A percentile compares a stretch with the other conserved stretches of the same genome.
These are phyloP conservation scores for Agrotis exclamationis DNA, from an alignment of 2,888 invertebrate genomes.

Conservation along the genomic window DNA sequence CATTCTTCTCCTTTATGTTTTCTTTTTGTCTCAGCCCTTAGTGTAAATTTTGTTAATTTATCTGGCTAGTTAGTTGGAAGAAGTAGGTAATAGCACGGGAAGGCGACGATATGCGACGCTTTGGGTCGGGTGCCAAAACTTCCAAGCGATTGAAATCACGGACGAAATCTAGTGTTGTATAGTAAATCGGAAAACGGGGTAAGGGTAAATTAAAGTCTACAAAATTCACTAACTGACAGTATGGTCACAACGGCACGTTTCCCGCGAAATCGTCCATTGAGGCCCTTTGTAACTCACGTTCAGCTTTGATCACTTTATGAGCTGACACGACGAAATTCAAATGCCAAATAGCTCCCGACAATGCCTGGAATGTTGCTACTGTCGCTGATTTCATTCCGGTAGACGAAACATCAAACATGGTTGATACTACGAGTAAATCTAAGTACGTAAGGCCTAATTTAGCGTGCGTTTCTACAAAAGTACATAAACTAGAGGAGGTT, in stretches of 20 bases:
- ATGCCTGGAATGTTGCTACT: conserved; percentile 41
- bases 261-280: background rate
- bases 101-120: no score
- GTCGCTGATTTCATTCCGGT: conserved; percentile 16
- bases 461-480: background rate
- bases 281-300: background rate
- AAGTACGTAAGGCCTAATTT: conserved; percentile 5
- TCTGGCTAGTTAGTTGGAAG: no score
- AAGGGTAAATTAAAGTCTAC: background rate
- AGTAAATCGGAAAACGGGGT: background rate
- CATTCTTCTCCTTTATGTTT: background rate
- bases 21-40: no score
- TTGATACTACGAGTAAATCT: background rate
- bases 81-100: no score
- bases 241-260: background rate
- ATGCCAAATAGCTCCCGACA: conserved; percentile 23
- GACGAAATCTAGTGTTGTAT: background rate
- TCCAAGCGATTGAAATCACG: no score
- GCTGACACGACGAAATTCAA: conserved; percentile 37
- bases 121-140: no score
- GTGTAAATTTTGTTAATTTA: no score
- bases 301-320: conserved; percentile 20
- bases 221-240: background rate
- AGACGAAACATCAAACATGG: conserved; percentile 15
- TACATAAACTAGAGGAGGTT: background rate